phyloP scores from a whole-genome alignment of 2,888 invertebrate species.

The Ypsolopha scabrella region DNA sequence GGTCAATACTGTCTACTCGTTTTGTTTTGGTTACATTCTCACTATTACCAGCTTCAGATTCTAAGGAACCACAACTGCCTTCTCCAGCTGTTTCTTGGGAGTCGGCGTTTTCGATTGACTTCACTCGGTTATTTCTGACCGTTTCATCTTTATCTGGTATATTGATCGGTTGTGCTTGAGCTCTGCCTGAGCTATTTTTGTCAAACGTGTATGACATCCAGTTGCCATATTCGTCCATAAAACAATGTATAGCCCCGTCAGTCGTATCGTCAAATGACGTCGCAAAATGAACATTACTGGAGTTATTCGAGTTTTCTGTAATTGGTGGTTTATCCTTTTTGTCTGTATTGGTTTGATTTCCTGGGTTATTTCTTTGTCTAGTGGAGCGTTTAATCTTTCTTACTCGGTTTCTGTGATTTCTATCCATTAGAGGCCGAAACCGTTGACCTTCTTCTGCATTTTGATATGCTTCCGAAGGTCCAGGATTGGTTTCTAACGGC shows the following conservation, averaged over 20 bases:
- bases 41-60: constrained; percentile 53
- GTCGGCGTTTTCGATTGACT: constrained; percentile 41
- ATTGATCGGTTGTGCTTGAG: constrained; percentile 50
- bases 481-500: not conserved
- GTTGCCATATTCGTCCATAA: constrained; percentile 86
- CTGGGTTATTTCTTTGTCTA: constrained; percentile 51
- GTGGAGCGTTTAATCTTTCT: constrained; percentile 69
- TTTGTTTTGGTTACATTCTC: constrained; percentile 46
- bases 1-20: constrained; percentile 53
- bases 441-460: constrained; percentile 43
- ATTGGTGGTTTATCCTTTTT: constrained; percentile 32
- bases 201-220: constrained; percentile 89
- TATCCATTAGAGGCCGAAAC: constrained; percentile 56
- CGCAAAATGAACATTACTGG: constrained; percentile 74
- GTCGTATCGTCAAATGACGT: constrained; percentile 85
- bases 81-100: constrained; percentile 52
- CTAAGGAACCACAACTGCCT: constrained; percentile 61
- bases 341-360: constrained; percentile 33
- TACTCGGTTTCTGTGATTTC: constrained; percentile 61
- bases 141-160: constrained; percentile 44
- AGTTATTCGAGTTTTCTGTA: constrained; percentile 34
- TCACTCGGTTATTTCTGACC: constrained; percentile 30
- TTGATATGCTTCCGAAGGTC: constrained; percentile 34
- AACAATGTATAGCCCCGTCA: constrained; percentile 88
- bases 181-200: constrained; percentile 74